phyloP scores from a whole-genome alignment of 2,113 vertebrate genomes.

The Colossoma macropomum region DNA sequence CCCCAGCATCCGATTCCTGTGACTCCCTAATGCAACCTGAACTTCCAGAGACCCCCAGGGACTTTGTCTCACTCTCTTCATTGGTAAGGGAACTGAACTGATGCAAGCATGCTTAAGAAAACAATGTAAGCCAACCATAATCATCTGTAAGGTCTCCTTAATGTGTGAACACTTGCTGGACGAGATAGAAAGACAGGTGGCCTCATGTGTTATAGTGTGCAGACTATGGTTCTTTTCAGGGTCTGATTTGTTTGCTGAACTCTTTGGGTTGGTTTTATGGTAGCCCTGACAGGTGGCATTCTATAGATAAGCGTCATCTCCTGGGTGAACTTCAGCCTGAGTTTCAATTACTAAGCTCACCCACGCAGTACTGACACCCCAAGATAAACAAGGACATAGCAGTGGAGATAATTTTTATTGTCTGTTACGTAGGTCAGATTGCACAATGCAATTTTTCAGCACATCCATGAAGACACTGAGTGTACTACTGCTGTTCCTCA shows the following conservation, averaged over 20 bases:
- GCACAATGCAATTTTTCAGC: neutral
- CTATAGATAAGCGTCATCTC: conserved; percentile 46
- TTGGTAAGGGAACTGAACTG: conserved; percentile 82
- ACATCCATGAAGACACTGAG: neutral
- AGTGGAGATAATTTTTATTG: neutral
- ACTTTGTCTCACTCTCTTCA: conserved; percentile 89
- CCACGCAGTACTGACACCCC: conserved; percentile 1
- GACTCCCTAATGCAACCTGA: conserved; percentile 80
- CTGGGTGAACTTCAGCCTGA: conserved; percentile 60
- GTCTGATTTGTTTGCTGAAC: conserved; percentile 55
- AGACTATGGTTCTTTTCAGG: conserved; percentile 23
- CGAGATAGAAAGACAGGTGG: neutral
- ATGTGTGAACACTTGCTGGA: conserved; percentile 40
- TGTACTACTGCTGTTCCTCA: neutral
- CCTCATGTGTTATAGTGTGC: neutral
- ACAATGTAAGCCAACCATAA: neutral
- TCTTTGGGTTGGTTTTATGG: conserved; percentile 53
- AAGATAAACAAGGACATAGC: conserved; percentile 10
- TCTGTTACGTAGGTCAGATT: neutral
- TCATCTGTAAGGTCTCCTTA: conserved; percentile 24
- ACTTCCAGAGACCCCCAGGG: conserved; percentile 81
- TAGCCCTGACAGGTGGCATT: conserved; percentile 50
- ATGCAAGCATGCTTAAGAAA: neutral
- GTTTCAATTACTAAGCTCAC: conserved; percentile 18
- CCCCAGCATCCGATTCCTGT: conserved; percentile 93